Base-by-base conservation (phyloP, 2,888 invertebrate genomes). In the Drosophila ustulata region DNA sequence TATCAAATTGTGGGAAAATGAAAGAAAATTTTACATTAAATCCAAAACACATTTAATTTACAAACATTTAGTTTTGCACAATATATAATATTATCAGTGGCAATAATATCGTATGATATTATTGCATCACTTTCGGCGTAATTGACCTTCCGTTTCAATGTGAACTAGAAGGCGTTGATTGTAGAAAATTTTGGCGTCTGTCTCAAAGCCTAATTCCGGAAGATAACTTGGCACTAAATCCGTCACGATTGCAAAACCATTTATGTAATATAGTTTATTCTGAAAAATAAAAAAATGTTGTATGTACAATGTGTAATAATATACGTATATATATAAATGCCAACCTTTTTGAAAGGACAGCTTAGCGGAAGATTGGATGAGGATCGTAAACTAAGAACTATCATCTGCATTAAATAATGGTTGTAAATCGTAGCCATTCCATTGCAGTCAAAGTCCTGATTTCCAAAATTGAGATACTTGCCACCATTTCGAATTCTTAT, bases 261-360 rank as follows among this genome's bases (percentile, higher is more conserved):
- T 57, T 11, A 57, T 1, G 18, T 57, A 46, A 13, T 46, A 57
- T 1, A 28, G 26, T 13, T 9, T 57, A 4, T 47, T 28, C 46
- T 57, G 34, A 37, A 47, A 37, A 37, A 18, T 9, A 8, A 2
- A 26, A 1, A 1, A 1, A 18, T 18, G 2, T 1, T 18, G 18
- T 18, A 18, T 18, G 18, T 18, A 18, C 18, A 18, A 18, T 18
- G 1, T 1, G 18, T 18, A 18, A 18, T 18, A 18, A 18, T 18
- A 18, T 18, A 18, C 2, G 18, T 18, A 18, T 18, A 18, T 18
- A 18, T 9, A 8, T 4, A 26, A 13, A 1, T 0, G 25, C 3
- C 13, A 37, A 57, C 47, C 57, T 57, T 57, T 28, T 47, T 47
- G 0, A 28, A 18, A 5, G 57, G 57, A 23, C 57, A 57, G 11